A percentile compares a stretch with the other conserved stretches of the same genome.
phyloP scores from a whole-genome alignment of 2,113 vertebrate species.

The Oostethus manadensis region DNA sequence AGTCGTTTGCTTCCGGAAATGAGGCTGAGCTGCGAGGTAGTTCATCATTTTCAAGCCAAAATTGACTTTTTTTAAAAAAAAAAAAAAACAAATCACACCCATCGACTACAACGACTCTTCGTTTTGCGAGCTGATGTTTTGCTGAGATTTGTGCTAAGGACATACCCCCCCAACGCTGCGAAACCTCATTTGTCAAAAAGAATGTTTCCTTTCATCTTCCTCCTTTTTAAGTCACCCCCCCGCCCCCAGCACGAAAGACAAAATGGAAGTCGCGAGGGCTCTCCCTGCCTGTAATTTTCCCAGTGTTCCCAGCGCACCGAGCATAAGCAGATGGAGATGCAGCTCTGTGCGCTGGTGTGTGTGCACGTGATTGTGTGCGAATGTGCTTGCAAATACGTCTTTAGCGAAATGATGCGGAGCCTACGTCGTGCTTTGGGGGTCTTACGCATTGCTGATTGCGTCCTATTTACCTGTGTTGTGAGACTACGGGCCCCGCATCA shows the following conservation, averaged over 20 bases:
- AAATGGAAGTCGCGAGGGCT: slow-evolving; percentile 59
- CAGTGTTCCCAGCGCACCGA: slow-evolving; percentile 44
- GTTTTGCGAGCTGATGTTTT: background rate
- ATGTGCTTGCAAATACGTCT: slow-evolving; percentile 22
- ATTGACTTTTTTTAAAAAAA: no score
- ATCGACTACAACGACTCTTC: slow-evolving; percentile 1
- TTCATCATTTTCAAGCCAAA: no score
- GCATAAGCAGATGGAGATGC: slow-evolving; percentile 61
- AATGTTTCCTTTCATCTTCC: slow-evolving; percentile 51
- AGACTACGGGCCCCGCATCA: no score
- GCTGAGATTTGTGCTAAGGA: slow-evolving; percentile 7
- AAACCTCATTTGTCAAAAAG: slow-evolving; percentile 43
- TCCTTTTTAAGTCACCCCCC: slow-evolving; percentile 53
- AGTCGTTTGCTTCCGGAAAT: no score
- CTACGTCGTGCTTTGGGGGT: slow-evolving; percentile 32
- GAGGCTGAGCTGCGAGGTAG: no score
- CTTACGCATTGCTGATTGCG: slow-evolving; percentile 26
- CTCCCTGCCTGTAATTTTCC: slow-evolving; percentile 63
- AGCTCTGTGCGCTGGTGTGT: slow-evolving; percentile 38
- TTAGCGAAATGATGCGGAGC: slow-evolving; percentile 2
- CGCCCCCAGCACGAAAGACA: slow-evolving; percentile 53
- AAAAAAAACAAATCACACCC: background rate
- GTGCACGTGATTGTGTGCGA: slow-evolving; percentile 13
- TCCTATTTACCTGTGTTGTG: no score
- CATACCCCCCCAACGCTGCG: slow-evolving; percentile 15